Evolutionary conservation across 1,140 invertebrate species (phyloP).

Genomic region (Colletes latitarsis): DNA sequence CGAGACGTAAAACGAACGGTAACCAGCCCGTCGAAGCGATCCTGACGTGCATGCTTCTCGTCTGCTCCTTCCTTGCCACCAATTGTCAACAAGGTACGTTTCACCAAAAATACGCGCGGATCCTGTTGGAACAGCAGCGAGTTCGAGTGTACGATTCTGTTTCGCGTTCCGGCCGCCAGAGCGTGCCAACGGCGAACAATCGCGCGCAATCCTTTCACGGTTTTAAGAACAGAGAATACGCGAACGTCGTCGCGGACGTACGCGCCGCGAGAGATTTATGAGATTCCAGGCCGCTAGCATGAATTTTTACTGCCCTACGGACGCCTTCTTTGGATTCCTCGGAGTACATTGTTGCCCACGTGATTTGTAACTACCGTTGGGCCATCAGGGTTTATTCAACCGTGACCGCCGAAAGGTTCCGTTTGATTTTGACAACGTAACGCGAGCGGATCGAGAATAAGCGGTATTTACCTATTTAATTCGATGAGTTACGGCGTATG

Average conservation of each 20-base stretch:
- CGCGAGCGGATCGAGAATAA: constrained; percentile 11
- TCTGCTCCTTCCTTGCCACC: neutral
- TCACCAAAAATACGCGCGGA: constrained; percentile 4
- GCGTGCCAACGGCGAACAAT: constrained; percentile 2
- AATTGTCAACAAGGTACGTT: constrained; percentile 36
- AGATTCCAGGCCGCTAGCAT: neutral
- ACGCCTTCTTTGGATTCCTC: neutral
- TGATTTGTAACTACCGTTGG: constrained; percentile 7
- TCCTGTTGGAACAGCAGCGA: neutral
- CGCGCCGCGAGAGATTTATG: constrained; percentile 3
- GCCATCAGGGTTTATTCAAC: neutral
- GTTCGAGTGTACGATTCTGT: neutral
- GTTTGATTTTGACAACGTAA: constrained; percentile 42
- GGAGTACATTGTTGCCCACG: neutral
- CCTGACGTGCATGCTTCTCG: constrained; percentile 12
- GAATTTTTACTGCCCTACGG: neutral
- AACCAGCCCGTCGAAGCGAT: neutral
- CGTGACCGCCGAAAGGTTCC: neutral
- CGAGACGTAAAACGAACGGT: constrained; percentile 2
- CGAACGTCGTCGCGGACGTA: constrained; percentile 6
- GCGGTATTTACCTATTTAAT: constrained; percentile 28
- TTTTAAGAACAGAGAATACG: constrained; percentile 6
- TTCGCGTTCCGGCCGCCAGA: constrained; percentile 29
- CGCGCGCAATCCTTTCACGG: constrained; percentile 45
- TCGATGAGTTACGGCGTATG: constrained; percentile 2